Evolutionary conservation across 2,113 vertebrate species (phyloP).

Genomic region (Poecilia latipinna): DNA sequence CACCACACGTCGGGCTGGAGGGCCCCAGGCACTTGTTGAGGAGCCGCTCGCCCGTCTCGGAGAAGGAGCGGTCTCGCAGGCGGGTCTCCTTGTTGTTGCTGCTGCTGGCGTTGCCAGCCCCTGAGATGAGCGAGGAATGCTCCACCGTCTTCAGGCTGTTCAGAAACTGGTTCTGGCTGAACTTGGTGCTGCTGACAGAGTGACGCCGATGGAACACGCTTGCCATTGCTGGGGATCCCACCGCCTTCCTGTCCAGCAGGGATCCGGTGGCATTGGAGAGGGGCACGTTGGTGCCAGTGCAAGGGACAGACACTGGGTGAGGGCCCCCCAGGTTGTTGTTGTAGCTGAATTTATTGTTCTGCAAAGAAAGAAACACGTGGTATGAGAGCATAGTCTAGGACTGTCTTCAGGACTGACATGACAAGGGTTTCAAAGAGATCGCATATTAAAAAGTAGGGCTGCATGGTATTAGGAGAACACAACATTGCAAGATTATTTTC

Average conservation of each 20-base stretch:
- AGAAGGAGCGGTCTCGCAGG: conserved; percentile 95
- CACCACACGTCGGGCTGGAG: conserved; percentile 75
- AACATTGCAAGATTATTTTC: too few species aligned
- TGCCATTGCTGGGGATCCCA: conserved; percentile 91
- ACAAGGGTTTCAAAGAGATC: not conserved
- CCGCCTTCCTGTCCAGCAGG: conserved; percentile 99
- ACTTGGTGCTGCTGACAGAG: conserved; percentile 92
- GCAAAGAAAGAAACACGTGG: conserved; percentile 33
- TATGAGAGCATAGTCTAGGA: conserved; percentile 6
- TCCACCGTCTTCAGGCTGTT: conserved; percentile 88
- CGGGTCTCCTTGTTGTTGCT: conserved; percentile 91
- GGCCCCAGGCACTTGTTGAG: conserved; percentile 84
- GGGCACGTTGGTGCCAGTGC: conserved; percentile 80
- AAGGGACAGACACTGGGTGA: conserved; percentile 78
- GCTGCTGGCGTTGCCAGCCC: conserved; percentile 76
- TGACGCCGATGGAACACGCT: conserved; percentile 92
- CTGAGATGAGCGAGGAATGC: conserved; percentile 80
- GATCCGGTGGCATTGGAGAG: conserved; percentile 84
- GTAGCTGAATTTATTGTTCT: conserved; percentile 95
- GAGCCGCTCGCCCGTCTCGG: conserved; percentile 92
- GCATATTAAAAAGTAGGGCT: not conserved
- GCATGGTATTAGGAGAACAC: too few species aligned
- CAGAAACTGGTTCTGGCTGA: conserved; percentile 95
- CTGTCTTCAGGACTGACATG: not conserved
- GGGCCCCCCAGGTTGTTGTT: conserved; percentile 80